Base-by-base conservation (phyloP, 1,140 invertebrate species). In the Meloidogyne chitwoodi region DNA sequence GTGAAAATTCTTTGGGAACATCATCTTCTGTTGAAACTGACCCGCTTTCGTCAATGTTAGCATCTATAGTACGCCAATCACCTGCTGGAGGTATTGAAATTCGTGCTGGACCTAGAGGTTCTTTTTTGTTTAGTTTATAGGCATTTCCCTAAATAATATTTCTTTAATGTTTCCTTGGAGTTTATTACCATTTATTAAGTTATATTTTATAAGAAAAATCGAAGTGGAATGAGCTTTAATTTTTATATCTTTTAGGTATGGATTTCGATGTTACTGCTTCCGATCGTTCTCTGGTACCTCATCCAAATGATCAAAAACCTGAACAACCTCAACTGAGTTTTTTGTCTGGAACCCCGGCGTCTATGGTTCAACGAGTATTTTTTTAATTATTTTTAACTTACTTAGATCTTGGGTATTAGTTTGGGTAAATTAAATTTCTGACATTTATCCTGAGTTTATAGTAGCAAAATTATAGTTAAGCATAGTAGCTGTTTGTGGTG, bases 1-100 rank as follows among this genome's bases (percentile, higher is more conserved):
- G 71, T 24, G 71, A 73, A 22, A 73, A 73, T 34, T 73, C 71
- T 24, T 12, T 73, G n/a, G 71, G 71, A 12, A 73, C 71, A 6
- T 73, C 71, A 1, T 73, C 71, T 14, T 73, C 71, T 11, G 22
- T 63, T 12, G 71, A 73, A 1, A 73, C 71, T 2, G 71, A 73
- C n/a, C 71, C 71, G 2, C 22, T 73, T 12, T 73, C 71, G 6
- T 65, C 71, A 29, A 73, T 73, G 71, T 22, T 73, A 24, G 48
- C 71, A 16, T 73, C 71, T 24, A 64, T 73, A 26, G 71, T 73
- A 31, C 71, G 71, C 26, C 71, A 73, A 34, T 64, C 71, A 14
- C 61, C 68, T 61, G 29, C 31, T 29, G 31, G 68, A 8, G 71
- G 71, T 11, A 31, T 34, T 29, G 12, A 41, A 63, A 31, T 67